Evolutionary conservation across 2,888 invertebrate species (phyloP).

Genomic region (Protodeltote pygarga): DNA sequence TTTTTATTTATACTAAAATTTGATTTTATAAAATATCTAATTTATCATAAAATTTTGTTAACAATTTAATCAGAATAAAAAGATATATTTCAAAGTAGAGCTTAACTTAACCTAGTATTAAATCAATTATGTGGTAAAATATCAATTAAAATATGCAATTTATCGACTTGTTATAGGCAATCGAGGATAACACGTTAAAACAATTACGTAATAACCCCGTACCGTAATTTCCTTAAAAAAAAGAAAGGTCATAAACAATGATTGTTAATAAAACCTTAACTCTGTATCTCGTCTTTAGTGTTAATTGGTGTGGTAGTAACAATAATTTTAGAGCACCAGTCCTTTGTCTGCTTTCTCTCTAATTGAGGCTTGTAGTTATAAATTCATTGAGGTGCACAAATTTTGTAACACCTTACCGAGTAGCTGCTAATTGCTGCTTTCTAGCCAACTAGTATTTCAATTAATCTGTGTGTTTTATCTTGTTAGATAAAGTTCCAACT

Average conservation of each 20-base stretch:
- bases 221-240: slow-evolving; percentile 23
- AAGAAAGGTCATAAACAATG: slow-evolving; percentile 36
- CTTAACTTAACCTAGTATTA: no score
- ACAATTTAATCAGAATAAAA: no score
- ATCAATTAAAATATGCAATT: no score
- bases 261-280: slow-evolving; percentile 44
- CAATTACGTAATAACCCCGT: slow-evolving; percentile 19
- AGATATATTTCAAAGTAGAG: no score
- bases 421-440: slow-evolving; percentile 81
- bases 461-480: slow-evolving; percentile 68
- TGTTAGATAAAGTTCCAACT: slow-evolving; percentile 63
- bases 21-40: no score
- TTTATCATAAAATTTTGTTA: no score
- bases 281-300: slow-evolving; percentile 46
- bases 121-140: no score
- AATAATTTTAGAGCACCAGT: slow-evolving; percentile 54
- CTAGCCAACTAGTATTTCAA: slow-evolving; percentile 69
- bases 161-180: slow-evolving; percentile 6
- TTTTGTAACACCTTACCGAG: slow-evolving; percentile 81
- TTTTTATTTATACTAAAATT: no score
- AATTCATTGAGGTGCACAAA: slow-evolving; percentile 80
- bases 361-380: slow-evolving; percentile 82
- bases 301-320: slow-evolving; percentile 55
- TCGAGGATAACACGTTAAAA: slow-evolving; percentile 10
- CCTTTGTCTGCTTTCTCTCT: slow-evolving; percentile 82